Evolutionary conservation across 2,113 vertebrate species (phyloP), one percentile per base, ranked within the genome.

Genomic region (Heterotis niloticus): DNA sequence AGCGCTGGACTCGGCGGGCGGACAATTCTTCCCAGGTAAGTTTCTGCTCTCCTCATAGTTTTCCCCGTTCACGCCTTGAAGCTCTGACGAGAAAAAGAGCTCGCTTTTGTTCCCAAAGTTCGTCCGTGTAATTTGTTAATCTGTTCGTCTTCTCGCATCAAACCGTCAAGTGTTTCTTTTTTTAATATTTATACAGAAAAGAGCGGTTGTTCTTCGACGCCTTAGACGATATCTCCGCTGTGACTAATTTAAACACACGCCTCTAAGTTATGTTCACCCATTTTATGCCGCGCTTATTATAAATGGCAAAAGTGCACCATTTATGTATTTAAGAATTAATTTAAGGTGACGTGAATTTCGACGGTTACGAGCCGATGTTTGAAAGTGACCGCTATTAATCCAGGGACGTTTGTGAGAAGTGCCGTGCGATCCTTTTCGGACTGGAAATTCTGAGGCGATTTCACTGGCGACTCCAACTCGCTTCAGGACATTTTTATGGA

Each of bases 11-110:
- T 84, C 75, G 76, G 87, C 84, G 82, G n/a, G 84, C 24, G 93
- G 91, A 24, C 93, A 94, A 84, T 87, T 88, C 81, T 91, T 94
- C 82, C 88, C 93, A 92, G 94, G 94, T 92, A 88, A 94, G 92
- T 84, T 81, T 26, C 26, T 64, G 60, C 64, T 66, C 17, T 7
- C n/a, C n/a, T n/a, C n/a, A n/a, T 20, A 18, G 24, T 56, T 71
- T 71, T 70, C 14, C 11, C 17, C 34, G 10, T 26, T 5, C 18
- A 68, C 20, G n/a, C 59, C 23, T 29, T 51, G n/a, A n/a, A 78
- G 52, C 70, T 78, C 34, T 60, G 26, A 26, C 34, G 29, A 17
- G 28, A 44, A 14, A 17, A 52, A 7, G 76, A 77, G 76, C 67
- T 54, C 56, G 16, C 60, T 28, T 68, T 18, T 71, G 26, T 44